Conservation (phyloP, 2,888 invertebrate genomes). For the Andrena haemorrhoa region DNA sequence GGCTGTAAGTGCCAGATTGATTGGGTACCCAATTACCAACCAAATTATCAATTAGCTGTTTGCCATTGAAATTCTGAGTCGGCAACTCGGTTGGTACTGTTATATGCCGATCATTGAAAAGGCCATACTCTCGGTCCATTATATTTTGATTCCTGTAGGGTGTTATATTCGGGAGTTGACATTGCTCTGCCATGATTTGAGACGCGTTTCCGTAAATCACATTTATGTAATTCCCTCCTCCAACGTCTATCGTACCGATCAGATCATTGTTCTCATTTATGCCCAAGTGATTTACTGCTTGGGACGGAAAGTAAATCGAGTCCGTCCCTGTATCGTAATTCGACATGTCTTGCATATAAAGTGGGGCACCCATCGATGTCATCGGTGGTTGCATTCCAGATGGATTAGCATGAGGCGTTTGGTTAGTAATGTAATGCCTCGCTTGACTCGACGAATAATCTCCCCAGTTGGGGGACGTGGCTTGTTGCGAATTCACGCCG, state of each 20-base stretch:
- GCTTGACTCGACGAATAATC: conserved; percentile 78
- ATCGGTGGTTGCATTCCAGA: conserved; percentile 65
- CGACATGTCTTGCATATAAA: conserved; percentile 78
- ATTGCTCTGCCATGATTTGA: conserved; percentile 81
- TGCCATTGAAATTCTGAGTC: conserved; percentile 79
- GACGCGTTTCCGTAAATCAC: conserved; percentile 83
- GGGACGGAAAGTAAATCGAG: conserved; percentile 80
- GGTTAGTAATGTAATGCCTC: conserved; percentile 75
- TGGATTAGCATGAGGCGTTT: conserved; percentile 67
- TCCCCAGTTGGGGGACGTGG: conserved; percentile 79
- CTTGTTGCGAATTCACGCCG: conserved; percentile 84
- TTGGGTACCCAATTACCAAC: conserved; percentile 91
- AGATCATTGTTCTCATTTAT: conserved; percentile 82
- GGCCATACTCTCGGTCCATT: conserved; percentile 82
- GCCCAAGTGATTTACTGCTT: conserved; percentile 80
- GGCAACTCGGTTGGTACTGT: conserved; percentile 72
- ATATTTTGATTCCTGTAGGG: conserved; percentile 76
- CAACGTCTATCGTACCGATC: conserved; percentile 83
- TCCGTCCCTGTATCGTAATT: conserved; percentile 74
- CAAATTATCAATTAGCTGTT: conserved; percentile 89
- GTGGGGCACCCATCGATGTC: conserved; percentile 71
- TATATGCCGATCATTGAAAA: conserved; percentile 80
- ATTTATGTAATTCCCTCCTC: conserved; percentile 84
- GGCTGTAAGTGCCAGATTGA: conserved; percentile 90
- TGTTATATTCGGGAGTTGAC: conserved; percentile 77